Percentiles rank a stretch among this genome's conserved stretches.
Conservation (phyloP, 30 jellyfish, hydroid and myxozoan genomes). For the Cassiopea xamachana region DNA sequence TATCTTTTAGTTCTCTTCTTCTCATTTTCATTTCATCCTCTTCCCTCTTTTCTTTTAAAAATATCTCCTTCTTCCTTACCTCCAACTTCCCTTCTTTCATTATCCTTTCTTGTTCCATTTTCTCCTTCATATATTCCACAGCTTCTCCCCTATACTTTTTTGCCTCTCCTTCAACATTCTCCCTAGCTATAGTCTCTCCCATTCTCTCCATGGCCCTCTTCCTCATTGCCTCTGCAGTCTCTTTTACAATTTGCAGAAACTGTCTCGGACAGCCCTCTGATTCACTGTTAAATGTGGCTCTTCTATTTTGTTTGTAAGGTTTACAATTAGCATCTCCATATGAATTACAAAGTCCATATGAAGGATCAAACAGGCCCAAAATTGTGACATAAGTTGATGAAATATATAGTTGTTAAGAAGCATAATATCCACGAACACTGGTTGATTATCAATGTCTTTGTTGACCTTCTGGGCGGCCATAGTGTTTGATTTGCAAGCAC, state of each 20-base stretch:
- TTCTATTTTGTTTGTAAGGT: neutral
- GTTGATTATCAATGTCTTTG: neutral
- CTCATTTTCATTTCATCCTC: neutral
- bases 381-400: neutral
- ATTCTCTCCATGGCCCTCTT: conserved; percentile 38
- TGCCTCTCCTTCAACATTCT: conserved; percentile 4
- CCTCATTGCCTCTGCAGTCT: neutral
- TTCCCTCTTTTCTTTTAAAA: neutral
- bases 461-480: neutral
- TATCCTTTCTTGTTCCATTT: conserved; percentile 15
- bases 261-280: conserved; percentile 42
- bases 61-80: conserved; percentile 5
- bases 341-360: neutral
- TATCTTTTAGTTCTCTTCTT: neutral
- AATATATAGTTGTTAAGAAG: neutral
- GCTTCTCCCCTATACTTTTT: conserved; percentile 19
- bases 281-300: neutral
- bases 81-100: conserved; percentile 8
- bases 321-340: neutral
- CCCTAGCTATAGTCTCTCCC: neutral
- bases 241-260: neutral
- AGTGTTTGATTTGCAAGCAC: neutral
- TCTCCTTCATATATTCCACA: conserved; percentile 15
- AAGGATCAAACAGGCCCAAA: neutral
- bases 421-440: neutral